Base-by-base conservation (phyloP, 2,113 vertebrate species). In the Thalassarche chlororhynchos region DNA sequence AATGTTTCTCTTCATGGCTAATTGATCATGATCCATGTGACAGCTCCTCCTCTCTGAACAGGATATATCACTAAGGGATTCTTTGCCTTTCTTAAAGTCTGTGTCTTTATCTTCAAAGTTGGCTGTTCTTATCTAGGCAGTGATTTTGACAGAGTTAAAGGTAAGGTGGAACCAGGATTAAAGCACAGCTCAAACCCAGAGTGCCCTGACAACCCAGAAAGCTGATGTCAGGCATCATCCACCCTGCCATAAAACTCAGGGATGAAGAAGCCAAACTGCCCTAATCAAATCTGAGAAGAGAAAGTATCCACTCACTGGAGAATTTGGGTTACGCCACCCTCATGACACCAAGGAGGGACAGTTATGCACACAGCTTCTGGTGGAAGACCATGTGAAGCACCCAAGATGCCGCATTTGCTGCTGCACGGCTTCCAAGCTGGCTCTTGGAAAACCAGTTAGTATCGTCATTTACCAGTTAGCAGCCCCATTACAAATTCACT, bases 1-100 rank as follows among this genome's bases (percentile, higher is more conserved):
- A 96, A 76, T 89, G n/a, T 84, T 95, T 96, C 69, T 91, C n/a
- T 96, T 85, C 69, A 47, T 76, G 74, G 89, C 54, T 95, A 92
- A 95, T 92, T 92, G 81, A 68, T 74, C 13, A 1, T 89, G 77
- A 93, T 92, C 70, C 46, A 58, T 89, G 58, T 80, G 89, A 69
- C 52, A 93, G 65, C 23, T 83, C 70, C 75, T 92, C 12, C 44
- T 71, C 31, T 89, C 52, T 2, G 5, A 70, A 72, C 0, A 83
- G 61, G 32, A 94, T 89, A 57, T 58, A 72, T 29, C 28, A 46
- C 42, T 69, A n/a, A 72, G 38, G 49, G 20, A 68, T 54, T 64
- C 28, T 89, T 90, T 19, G 11, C 21, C 15, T 68, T 77, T 68
- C 47, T 78, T 79, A 52, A 55, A 84, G 8, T 47, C 31, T 82